These are phyloP conservation scores for Eupeodes luniger DNA, from an alignment of 2,888 invertebrate species.

Conservation along the genomic window DNA sequence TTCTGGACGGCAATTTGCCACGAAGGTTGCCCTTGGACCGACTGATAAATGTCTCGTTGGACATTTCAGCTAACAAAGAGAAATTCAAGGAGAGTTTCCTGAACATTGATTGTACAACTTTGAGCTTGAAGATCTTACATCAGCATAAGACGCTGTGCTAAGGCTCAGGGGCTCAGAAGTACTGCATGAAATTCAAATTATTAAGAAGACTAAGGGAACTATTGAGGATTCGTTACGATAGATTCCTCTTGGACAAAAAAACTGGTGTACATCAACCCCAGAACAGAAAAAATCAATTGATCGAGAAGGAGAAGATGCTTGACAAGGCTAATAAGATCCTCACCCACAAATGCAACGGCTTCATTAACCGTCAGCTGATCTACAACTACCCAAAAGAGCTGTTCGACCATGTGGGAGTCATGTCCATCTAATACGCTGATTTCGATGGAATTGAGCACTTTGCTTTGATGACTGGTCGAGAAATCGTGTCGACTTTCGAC, in stretches of 20 bases:
- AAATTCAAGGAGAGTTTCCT: constrained; percentile 94
- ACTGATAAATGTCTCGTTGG: constrained; percentile 90
- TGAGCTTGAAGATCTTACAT: constrained; percentile 98
- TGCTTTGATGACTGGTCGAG: constrained; percentile 98
- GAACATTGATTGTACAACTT: constrained; percentile 98
- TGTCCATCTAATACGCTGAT: constrained; percentile 99
- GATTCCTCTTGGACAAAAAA: constrained; percentile 98
- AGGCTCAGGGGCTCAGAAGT: constrained; percentile 98
- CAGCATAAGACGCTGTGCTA: constrained; percentile 97
- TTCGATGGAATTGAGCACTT: constrained; percentile 99
- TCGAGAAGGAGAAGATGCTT: too few relatives aligned
- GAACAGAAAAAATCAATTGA: constrained; percentile 74
- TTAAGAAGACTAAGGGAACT: constrained; percentile 97
- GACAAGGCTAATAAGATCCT: constrained; percentile 99
- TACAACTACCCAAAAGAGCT: constrained; percentile 99
- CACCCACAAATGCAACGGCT: constrained; percentile 97
- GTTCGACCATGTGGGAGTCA: constrained; percentile 98
- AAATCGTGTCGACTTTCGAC: constrained; percentile 99
- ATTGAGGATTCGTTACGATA: constrained; percentile 98
- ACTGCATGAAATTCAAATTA: constrained; percentile 97
- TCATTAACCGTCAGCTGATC: constrained; percentile 99
- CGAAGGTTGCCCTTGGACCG: constrained; percentile 93
- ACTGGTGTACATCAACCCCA: constrained; percentile 99
- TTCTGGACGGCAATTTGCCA: constrained; percentile 96
- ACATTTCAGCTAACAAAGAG: constrained; percentile 91